Percentiles rank a stretch among this genome's conserved stretches.
These are phyloP conservation scores for Anguilla megastoma DNA, from an alignment of 2,797 vertebrate species.

Conservation along the genomic window DNA sequence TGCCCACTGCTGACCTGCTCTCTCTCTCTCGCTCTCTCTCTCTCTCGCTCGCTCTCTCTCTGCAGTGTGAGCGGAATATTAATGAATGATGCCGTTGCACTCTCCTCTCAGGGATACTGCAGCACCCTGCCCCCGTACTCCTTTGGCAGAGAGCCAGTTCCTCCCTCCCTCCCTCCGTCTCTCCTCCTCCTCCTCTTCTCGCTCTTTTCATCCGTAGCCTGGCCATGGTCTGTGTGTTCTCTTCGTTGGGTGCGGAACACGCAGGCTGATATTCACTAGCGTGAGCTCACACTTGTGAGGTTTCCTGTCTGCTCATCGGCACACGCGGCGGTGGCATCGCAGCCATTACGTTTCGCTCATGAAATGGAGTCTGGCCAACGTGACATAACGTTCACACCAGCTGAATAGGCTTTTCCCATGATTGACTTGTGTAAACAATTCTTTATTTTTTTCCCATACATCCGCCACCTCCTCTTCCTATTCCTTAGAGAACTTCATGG, in stretches of 20 bases:
- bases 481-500: neutral
- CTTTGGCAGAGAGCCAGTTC: conserved; percentile 23
- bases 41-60: neutral
- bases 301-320: neutral
- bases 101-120: conserved; percentile 41
- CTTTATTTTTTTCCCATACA: too few relatives aligned
- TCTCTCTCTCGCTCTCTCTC: neutral
- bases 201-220: neutral
- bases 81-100: conserved; percentile 39
- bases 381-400: neutral
- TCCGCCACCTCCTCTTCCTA: neutral
- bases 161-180: neutral
- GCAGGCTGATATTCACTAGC: neutral
- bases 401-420: neutral
- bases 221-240: neutral
- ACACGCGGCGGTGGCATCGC: neutral
- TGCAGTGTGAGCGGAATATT: conserved; percentile 43
- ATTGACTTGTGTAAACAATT: neutral
- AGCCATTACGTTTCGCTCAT: neutral
- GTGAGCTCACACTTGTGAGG: neutral
- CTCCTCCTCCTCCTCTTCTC: neutral
- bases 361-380: neutral
- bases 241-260: neutral
- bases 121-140: conserved; percentile 35
- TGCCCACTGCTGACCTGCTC: neutral